These are phyloP conservation scores for Elanoides forficatus DNA, from an alignment of 2,113 vertebrate species.

Conservation along the genomic window DNA sequence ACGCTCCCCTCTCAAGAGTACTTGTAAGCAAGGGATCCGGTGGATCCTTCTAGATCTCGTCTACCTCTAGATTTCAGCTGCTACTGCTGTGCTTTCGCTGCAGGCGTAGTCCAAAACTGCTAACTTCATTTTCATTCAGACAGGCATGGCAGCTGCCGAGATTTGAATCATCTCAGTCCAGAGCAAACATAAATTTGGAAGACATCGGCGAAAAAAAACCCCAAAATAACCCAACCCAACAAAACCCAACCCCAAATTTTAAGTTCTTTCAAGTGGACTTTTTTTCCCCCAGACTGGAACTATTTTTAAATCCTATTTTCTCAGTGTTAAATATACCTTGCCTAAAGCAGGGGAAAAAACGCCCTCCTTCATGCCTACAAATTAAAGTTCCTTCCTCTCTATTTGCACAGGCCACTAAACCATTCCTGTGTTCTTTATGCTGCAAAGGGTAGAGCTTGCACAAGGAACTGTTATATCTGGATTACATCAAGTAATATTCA, in stretches of 20 bases:
- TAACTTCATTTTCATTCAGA: neutral
- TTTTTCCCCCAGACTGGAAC: neutral
- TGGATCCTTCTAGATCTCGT: neutral
- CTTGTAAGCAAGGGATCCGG: neutral
- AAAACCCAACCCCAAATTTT: neutral
- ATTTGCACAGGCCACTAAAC: neutral
- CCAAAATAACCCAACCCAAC: neutral
- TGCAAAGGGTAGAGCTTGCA: neutral
- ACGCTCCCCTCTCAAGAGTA: neutral
- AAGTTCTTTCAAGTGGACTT: neutral
- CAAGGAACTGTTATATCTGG: constrained; percentile 43
- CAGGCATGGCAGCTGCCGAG: neutral
- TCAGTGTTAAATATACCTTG: constrained; percentile 6
- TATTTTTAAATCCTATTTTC: constrained; percentile 46
- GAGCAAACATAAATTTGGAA: constrained; percentile 11
- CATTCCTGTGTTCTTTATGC: neutral
- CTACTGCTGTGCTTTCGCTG: neutral
- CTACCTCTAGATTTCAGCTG: neutral
- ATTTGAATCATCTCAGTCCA: neutral
- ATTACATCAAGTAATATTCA: constrained; percentile 47
- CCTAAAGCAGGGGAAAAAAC: neutral
- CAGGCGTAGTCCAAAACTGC: neutral
- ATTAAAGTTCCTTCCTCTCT: neutral
- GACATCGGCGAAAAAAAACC: neutral
- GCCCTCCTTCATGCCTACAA: neutral